phyloP scores from a whole-genome alignment of 2,797 vertebrate genomes.

The Selene dorsalis region DNA sequence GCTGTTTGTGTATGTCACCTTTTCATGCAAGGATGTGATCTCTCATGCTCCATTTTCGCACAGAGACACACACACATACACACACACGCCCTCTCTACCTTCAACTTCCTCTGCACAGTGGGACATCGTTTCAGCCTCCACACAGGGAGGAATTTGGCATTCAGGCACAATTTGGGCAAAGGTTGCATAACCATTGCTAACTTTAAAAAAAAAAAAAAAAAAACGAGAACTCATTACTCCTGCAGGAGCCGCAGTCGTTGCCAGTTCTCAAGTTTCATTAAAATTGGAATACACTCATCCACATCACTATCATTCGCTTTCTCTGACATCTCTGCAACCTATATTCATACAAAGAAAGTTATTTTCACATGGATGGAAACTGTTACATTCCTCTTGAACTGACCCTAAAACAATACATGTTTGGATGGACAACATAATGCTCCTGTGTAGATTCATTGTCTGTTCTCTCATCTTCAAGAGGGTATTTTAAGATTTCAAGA shows the following conservation, averaged over 20 bases:
- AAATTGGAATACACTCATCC: conserved; percentile 50
- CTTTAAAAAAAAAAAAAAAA: conserved; percentile 5
- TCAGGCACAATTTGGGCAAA: conserved; percentile 32
- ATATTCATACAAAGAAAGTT: conserved; percentile 30
- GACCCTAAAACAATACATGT: background rate
- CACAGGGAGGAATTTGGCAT: conserved; percentile 21
- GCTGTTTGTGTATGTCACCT: background rate
- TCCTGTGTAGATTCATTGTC: background rate
- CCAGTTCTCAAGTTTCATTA: conserved; percentile 67
- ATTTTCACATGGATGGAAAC: conserved; percentile 15
- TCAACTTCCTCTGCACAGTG: conserved; percentile 34
- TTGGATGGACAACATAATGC: background rate
- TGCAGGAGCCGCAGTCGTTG: conserved; percentile 42
- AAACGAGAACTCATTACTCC: conserved; percentile 48
- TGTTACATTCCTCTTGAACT: background rate
- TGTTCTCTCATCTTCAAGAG: background rate
- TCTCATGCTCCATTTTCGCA: conserved; percentile 2
- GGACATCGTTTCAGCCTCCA: conserved; percentile 15
- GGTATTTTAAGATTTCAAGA: background rate
- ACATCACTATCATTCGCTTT: conserved; percentile 26
- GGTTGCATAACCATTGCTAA: conserved; percentile 40
- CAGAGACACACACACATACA: conserved; percentile 11
- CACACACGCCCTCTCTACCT: conserved; percentile 7
- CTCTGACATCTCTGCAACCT: conserved; percentile 11
- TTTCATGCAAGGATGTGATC: conserved; percentile 6